phyloP scores from a whole-genome alignment of 1,140 invertebrate species.

The Drosophila subpulchrella region DNA sequence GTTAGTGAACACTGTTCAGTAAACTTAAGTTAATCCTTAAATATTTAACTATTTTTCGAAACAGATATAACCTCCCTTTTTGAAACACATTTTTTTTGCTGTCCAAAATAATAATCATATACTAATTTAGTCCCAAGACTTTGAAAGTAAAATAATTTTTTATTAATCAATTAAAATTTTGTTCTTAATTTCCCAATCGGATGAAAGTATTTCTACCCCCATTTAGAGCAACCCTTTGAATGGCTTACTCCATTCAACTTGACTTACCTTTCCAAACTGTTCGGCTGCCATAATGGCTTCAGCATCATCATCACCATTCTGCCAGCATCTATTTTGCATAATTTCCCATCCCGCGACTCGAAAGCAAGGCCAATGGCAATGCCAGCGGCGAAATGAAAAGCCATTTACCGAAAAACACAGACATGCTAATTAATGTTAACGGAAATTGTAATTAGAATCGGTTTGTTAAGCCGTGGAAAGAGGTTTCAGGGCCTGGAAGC shows the following conservation, averaged over 20 bases:
- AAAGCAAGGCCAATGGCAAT: slow-evolving; percentile 50
- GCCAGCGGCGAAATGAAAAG: slow-evolving; percentile 55
- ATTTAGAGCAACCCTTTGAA: background rate
- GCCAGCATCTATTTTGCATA: slow-evolving; percentile 52
- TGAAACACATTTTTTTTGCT: no score
- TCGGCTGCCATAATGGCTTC: slow-evolving; percentile 35
- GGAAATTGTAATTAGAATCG: slow-evolving; percentile 80
- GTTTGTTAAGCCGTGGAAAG: slow-evolving; percentile 40
- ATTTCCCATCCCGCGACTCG: slow-evolving; percentile 24
- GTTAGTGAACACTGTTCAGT: no score
- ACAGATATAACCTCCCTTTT: no score
- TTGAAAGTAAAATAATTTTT: no score
- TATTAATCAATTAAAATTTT: background rate
- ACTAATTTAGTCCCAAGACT: no score
- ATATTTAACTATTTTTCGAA: no score
- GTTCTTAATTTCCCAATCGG: background rate
- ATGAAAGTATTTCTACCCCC: background rate
- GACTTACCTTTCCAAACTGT: slow-evolving; percentile 35
- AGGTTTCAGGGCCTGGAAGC: background rate
- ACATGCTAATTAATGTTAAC: slow-evolving; percentile 79
- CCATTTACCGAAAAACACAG: slow-evolving; percentile 75
- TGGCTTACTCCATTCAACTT: slow-evolving; percentile 9
- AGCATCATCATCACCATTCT: slow-evolving; percentile 6
- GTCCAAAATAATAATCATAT: no score
- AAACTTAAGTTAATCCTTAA: no score